phyloP scores from a whole-genome alignment of 2,113 vertebrate species.

The Atherinomorus stipes region DNA sequence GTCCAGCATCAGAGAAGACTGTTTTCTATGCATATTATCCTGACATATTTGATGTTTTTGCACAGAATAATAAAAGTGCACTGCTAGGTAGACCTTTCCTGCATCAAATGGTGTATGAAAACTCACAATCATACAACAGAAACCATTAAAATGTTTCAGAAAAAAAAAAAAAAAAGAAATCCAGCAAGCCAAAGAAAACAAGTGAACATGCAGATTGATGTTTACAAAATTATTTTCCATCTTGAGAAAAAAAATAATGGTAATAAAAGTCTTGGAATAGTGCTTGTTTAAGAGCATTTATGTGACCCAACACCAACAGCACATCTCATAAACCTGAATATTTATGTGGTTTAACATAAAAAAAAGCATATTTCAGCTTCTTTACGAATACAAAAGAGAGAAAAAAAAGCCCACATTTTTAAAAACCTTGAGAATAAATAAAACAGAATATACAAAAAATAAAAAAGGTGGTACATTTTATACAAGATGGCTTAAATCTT shows the following conservation, averaged over 20 bases:
- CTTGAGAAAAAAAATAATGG: neutral
- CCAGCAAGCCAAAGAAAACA: slow-evolving; percentile 26
- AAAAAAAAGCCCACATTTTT: slow-evolving; percentile 16
- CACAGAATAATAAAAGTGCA: slow-evolving; percentile 41
- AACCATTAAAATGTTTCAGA: slow-evolving; percentile 9
- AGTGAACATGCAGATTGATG: slow-evolving; percentile 30
- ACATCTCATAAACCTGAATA: slow-evolving; percentile 27
- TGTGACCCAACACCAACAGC: slow-evolving; percentile 16
- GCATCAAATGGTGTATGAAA: slow-evolving; percentile 26
- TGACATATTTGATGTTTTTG: slow-evolving; percentile 22
- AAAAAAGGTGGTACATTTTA: slow-evolving; percentile 36
- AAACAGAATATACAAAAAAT: slow-evolving; percentile 50
- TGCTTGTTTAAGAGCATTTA: slow-evolving; percentile 25
- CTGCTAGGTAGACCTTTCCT: slow-evolving; percentile 13
- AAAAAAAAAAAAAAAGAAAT: slow-evolving; percentile 12
- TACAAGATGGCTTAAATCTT: slow-evolving; percentile 46
- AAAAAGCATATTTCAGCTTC: slow-evolving; percentile 14
- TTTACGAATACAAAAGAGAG: neutral
- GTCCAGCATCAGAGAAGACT: slow-evolving; percentile 50
- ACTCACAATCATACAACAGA: slow-evolving; percentile 32
- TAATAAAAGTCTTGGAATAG: neutral
- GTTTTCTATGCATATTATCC: slow-evolving; percentile 16
- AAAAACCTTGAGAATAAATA: slow-evolving; percentile 69
- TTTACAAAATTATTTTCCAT: slow-evolving; percentile 8
- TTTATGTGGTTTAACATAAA: slow-evolving; percentile 23